A percentile compares a stretch with the other conserved stretches of the same genome.
phyloP scores from a whole-genome alignment of 2,888 invertebrate species.

The Heteropelma amictum region DNA sequence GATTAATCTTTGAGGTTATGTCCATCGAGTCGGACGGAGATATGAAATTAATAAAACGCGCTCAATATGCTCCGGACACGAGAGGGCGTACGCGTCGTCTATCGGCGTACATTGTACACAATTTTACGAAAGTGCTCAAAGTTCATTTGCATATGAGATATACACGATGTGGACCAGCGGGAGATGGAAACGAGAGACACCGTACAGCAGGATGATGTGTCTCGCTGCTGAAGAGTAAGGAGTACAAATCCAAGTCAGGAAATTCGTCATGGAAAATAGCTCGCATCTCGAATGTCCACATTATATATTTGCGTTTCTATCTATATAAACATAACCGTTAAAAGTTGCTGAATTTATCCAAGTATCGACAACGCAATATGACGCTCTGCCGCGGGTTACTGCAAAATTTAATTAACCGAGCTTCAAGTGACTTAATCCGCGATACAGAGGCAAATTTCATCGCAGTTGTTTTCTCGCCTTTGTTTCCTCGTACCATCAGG shows the following conservation, averaged over 20 bases:
- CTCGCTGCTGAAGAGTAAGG: not conserved
- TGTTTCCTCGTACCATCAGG: too few species aligned
- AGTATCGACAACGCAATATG: too few species aligned
- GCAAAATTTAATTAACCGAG: too few species aligned
- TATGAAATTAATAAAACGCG: slow-evolving; percentile 11
- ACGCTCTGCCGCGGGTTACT: too few species aligned
- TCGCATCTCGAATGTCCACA: slow-evolving; percentile 25
- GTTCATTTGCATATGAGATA: slow-evolving; percentile 5
- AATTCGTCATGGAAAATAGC: slow-evolving; percentile 50
- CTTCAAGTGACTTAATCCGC: too few species aligned
- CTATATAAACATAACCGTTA: too few species aligned
- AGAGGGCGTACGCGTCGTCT: not conserved
- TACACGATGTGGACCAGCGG: not conserved
- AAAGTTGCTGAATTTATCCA: too few species aligned
- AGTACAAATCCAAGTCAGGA: slow-evolving; percentile 29
- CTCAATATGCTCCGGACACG: not conserved
- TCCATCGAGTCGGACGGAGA: not conserved
- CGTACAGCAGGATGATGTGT: not conserved
- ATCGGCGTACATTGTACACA: not conserved
- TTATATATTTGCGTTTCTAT: too few species aligned
- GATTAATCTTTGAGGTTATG: slow-evolving; percentile 12
- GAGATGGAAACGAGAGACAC: not conserved
- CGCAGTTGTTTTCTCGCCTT: too few species aligned
- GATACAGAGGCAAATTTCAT: too few species aligned
- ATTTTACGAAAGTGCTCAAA: not conserved